Conservation (phyloP, 2,113 vertebrate genomes). For the Cervus canadensis region DNA sequence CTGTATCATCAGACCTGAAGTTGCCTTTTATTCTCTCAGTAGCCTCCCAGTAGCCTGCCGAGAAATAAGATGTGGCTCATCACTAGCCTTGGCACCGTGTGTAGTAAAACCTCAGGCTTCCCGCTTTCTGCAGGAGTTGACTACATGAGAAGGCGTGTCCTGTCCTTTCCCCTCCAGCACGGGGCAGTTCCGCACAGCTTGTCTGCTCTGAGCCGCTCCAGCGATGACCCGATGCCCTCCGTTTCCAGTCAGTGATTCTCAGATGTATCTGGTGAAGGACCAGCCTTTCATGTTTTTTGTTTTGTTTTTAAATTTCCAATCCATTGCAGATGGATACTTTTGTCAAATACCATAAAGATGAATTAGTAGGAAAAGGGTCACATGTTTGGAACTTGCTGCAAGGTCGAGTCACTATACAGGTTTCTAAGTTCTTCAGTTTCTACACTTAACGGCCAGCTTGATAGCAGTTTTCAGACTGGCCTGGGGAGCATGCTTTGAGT, state of each 20-base stretch:
- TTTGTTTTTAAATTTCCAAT: background rate
- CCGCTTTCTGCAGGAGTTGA: fast-evolving
- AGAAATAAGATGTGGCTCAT: background rate
- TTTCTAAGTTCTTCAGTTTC: background rate
- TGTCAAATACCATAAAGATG: background rate
- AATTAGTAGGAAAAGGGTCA: background rate
- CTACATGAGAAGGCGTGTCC: fast-evolving
- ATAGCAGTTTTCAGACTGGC: fast-evolving
- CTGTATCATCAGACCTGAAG: fast-evolving
- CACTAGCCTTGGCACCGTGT: background rate
- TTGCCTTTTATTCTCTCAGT: background rate
- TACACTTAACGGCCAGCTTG: fast-evolving
- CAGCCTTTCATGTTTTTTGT: background rate
- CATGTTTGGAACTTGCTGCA: background rate
- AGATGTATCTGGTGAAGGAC: background rate
- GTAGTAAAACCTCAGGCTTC: fast-evolving
- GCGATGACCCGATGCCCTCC: fast-evolving
- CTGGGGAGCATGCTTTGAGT: background rate
- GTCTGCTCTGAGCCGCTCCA: background rate
- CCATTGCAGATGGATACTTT: background rate
- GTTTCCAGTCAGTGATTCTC: background rate
- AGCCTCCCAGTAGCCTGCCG: background rate
- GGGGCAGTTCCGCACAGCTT: too few species aligned
- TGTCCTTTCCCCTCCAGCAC: background rate
- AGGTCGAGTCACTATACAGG: fast-evolving